Evolutionary conservation across 2,888 invertebrate genomes (phyloP).

Genomic region (Euzophera pinguis): DNA sequence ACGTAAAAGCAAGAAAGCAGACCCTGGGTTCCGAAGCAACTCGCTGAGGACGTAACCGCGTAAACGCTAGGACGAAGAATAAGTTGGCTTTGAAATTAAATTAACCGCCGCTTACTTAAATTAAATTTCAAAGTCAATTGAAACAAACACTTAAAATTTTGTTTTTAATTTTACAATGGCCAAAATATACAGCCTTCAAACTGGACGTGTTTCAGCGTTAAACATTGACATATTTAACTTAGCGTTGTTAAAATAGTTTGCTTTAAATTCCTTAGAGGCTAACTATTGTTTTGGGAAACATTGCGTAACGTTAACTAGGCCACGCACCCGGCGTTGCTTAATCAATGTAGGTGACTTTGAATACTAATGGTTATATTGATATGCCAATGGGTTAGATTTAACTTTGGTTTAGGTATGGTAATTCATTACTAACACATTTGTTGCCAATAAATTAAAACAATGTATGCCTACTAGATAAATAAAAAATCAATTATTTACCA

Average conservation of each 20-base stretch:
- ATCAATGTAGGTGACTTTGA: conserved; percentile 23
- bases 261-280: neutral
- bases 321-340: conserved; percentile 31
- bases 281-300: conserved; percentile 14
- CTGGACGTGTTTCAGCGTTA: neutral
- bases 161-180: neutral
- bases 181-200: neutral
- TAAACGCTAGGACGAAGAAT: too few species aligned
- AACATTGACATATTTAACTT: too few species aligned
- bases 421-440: too few species aligned
- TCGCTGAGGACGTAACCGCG: too few species aligned
- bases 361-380: conserved; percentile 26
- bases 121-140: neutral
- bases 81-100: neutral
- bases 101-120: neutral
- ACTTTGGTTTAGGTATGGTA: neutral
- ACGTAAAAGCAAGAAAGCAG: too few species aligned
- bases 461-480: too few species aligned
- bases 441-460: too few species aligned
- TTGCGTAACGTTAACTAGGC: conserved; percentile 25
- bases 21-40: too few species aligned
- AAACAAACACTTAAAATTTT: neutral
- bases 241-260: too few species aligned
- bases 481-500: too few species aligned
- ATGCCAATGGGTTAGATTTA: conserved; percentile 19